Base-by-base conservation (phyloP, 53 echinoderm and acorn worm genomes). In the Hippasteria phrygiana region DNA sequence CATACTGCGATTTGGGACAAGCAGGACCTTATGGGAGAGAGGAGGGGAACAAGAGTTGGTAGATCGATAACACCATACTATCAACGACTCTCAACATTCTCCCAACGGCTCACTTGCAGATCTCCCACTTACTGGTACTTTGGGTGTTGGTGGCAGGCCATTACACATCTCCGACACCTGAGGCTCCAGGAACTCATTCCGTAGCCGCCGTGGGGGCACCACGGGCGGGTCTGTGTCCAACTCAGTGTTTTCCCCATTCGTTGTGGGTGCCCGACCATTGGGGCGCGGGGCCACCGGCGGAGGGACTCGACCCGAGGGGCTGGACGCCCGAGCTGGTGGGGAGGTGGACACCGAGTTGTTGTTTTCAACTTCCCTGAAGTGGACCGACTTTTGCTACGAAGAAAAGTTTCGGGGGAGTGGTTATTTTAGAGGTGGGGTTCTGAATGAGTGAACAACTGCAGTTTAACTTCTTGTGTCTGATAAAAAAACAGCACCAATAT, bases 61-160 rank as follows among this genome's bases (percentile, higher is more conserved):
- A n/a, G n/a, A n/a, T n/a, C n/a, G n/a, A n/a, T n/a, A n/a, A n/a
- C n/a, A n/a, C n/a, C n/a, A n/a, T n/a, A n/a, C n/a, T n/a, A n/a
- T n/a, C n/a, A n/a, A n/a, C n/a, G n/a, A n/a, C n/a, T n/a, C n/a
- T n/a, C n/a, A n/a, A n/a, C 50, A 54, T 22, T 16, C n/a, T 55
- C 75, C 37, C 75, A 24, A 8, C 29, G 10, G 40, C 9, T 35
- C 29, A 41, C 38, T 24, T 8, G 14, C 45, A 4, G 38, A 16
- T 13, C 17, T 46, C 10, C 38, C 36, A 92, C 95, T 94, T 77
- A 99, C 99, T 38, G 95, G 90, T 51, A 99, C 99, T 91, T 99
- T 96, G n/a, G 99, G 99, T 35, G 99, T 99, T 33, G 92, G 89
- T 9, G 96, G 95, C 74, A 99, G 88, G 14, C 99, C 95, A 72